Evolutionary conservation across 2,888 invertebrate species (phyloP).

Genomic region (Panopea generosa): DNA sequence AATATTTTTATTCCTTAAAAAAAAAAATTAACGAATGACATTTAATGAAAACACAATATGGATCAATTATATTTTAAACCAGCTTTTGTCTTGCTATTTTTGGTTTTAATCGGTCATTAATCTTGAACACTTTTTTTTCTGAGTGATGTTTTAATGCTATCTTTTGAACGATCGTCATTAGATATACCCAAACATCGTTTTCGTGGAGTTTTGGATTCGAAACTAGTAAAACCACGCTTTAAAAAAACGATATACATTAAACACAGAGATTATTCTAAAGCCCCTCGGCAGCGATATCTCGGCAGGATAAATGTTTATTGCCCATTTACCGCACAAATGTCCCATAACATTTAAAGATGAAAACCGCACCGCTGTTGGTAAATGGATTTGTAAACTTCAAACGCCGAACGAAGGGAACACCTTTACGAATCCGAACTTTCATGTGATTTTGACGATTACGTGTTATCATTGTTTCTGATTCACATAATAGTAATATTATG

Average conservation of each 20-base stretch:
- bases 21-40: too few species aligned
- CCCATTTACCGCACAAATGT: constrained; percentile 65
- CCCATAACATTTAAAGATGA: constrained; percentile 54
- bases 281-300: constrained; percentile 34
- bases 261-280: constrained; percentile 33
- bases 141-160: constrained; percentile 20
- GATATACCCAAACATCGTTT: constrained; percentile 25
- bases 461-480: too few species aligned
- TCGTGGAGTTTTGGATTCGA: constrained; percentile 17
- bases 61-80: too few species aligned
- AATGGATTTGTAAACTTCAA: constrained; percentile 61
- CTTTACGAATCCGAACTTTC: constrained; percentile 2
- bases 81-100: too few species aligned
- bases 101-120: constrained; percentile 11
- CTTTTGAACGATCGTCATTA: constrained; percentile 10
- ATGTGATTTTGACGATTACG: too few species aligned
- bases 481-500: too few species aligned
- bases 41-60: too few species aligned
- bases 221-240: constrained; percentile 25
- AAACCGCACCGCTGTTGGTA: constrained; percentile 58
- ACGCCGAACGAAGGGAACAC: constrained; percentile 22
- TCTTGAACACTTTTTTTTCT: constrained; percentile 21
- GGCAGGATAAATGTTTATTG: constrained; percentile 57
- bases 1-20: too few species aligned
- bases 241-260: constrained; percentile 31